A percentile compares a stretch with the other conserved stretches of the same genome.
phyloP scores from a whole-genome alignment of 2,113 vertebrate genomes.

The Dasyprocta punctata region DNA sequence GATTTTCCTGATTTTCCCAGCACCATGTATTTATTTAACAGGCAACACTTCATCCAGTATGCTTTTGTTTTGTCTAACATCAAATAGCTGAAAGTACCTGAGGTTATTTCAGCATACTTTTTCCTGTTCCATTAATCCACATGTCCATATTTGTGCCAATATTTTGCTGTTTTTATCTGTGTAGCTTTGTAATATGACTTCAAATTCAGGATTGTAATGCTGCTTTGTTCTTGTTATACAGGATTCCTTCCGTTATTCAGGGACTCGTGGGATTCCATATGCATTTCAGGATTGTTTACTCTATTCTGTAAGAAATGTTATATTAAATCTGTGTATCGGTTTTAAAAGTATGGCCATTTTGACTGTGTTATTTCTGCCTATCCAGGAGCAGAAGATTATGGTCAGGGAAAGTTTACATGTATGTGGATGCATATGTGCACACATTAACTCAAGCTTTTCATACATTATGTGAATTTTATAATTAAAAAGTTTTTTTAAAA shows the following conservation, averaged over 20 bases:
- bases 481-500: not conserved
- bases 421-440: rapidly evolving
- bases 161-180: not conserved
- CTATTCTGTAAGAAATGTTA: not conserved
- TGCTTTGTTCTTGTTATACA: not conserved
- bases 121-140: not conserved
- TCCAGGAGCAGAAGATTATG: not conserved
- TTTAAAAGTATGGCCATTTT: not conserved
- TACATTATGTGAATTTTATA: not conserved
- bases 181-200: not conserved
- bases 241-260: not conserved
- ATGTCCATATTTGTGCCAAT: not conserved
- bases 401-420: not conserved
- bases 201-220: not conserved
- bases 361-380: not conserved
- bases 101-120: not conserved
- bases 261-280: not conserved
- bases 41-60: not conserved
- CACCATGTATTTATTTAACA: not conserved
- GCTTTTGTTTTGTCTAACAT: not conserved
- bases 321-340: not conserved
- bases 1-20: not conserved
- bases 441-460: not conserved
- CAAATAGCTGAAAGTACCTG: not conserved
- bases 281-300: not conserved